A percentile compares a stretch with the other conserved stretches of the same genome.
Conservation (phyloP, 2,888 invertebrate species). For the Cistogaster globosa region DNA sequence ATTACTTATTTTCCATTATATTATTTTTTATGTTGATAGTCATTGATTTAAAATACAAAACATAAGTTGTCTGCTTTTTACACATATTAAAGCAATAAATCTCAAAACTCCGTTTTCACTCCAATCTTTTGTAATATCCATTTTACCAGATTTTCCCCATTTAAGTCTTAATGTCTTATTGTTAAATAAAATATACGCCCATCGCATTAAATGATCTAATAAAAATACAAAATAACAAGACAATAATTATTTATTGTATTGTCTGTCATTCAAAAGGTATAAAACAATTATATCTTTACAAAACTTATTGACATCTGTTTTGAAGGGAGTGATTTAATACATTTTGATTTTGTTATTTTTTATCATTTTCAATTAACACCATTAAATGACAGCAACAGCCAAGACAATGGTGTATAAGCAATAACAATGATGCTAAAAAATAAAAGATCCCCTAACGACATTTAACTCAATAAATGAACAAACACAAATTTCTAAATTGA, state of each 20-base stretch:
- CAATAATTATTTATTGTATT: background rate
- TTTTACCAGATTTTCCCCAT: background rate
- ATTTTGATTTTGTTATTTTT: slow-evolving; percentile 41
- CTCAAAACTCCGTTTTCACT: too few relatives aligned
- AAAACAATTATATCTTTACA: slow-evolving; percentile 42
- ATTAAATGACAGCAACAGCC: slow-evolving; percentile 76
- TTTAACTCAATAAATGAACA: slow-evolving; percentile 42
- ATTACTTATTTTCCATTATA: too few relatives aligned
- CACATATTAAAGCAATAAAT: too few relatives aligned
- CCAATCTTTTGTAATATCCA: background rate
- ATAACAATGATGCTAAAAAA: slow-evolving; percentile 37
- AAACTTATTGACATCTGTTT: slow-evolving; percentile 4
- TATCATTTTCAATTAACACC: slow-evolving; percentile 76
- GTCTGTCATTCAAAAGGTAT: slow-evolving; percentile 24
- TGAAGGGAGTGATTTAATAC: slow-evolving; percentile 13
- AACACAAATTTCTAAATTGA: slow-evolving; percentile 65
- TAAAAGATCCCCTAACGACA: slow-evolving; percentile 66
- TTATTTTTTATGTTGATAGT: too few relatives aligned
- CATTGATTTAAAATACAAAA: too few relatives aligned
- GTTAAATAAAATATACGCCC: background rate
- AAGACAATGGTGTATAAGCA: background rate
- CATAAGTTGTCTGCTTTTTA: too few relatives aligned
- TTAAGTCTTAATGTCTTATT: background rate
- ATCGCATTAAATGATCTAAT: background rate
- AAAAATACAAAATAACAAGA: background rate